Conservation (phyloP, 2,113 vertebrate genomes). For the Chloropsis cyanopogon region DNA sequence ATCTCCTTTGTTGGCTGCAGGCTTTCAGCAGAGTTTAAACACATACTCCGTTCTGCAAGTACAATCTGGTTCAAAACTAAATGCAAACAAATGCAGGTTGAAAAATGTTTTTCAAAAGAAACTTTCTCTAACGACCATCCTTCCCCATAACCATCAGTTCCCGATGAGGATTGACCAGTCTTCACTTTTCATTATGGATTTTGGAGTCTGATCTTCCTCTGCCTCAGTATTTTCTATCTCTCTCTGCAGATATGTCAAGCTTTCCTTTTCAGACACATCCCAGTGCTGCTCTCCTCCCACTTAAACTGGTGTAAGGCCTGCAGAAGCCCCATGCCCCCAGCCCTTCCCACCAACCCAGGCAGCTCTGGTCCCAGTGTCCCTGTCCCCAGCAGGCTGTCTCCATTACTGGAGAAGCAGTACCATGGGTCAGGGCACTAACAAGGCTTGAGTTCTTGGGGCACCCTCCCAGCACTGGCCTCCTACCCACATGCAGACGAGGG, state of each 20-base stretch:
- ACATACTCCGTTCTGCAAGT: background rate
- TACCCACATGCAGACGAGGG: rapidly evolving
- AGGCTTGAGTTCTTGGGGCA: background rate
- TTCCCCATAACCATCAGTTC: background rate
- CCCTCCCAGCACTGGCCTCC: background rate
- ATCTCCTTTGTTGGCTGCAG: background rate
- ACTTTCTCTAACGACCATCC: background rate
- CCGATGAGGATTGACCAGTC: background rate
- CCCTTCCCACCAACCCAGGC: background rate
- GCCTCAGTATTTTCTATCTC: background rate
- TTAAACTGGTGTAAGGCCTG: background rate
- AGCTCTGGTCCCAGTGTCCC: background rate
- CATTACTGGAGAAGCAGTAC: background rate
- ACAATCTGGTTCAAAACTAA: background rate
- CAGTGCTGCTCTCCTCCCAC: background rate
- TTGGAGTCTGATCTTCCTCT: background rate
- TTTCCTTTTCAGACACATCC: background rate
- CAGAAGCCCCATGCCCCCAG: background rate
- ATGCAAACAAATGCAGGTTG: background rate
- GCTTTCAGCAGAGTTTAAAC: background rate
- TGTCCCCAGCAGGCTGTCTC: background rate
- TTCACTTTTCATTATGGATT: background rate
- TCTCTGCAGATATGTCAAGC: background rate
- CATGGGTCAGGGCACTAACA: background rate
- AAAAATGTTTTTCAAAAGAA: background rate